A percentile compares a stretch with the other conserved stretches of the same genome.
Evolutionary conservation across 1,140 invertebrate species (phyloP).

Genomic region (Sycophila sp.): DNA sequence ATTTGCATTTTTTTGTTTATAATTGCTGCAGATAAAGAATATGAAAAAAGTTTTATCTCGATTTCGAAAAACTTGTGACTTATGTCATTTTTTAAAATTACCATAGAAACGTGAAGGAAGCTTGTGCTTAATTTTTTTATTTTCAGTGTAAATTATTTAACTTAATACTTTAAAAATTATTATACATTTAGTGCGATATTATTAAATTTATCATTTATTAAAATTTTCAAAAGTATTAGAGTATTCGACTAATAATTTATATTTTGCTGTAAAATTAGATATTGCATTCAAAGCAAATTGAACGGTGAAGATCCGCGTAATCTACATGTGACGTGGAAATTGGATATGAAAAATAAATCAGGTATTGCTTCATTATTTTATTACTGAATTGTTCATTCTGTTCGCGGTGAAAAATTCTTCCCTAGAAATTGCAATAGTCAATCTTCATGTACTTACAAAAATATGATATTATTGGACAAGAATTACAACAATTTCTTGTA

Average conservation of each 20-base stretch:
- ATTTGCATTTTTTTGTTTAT: too few species aligned
- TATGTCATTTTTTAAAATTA: too few species aligned
- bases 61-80: too few species aligned
- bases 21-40: too few species aligned
- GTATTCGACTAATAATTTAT: background rate
- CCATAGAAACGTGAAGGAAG: too few species aligned
- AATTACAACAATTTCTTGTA: too few species aligned
- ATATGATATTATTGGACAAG: background rate
- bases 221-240: background rate
- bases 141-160: too few species aligned
- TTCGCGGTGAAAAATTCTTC: too few species aligned
- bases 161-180: too few species aligned
- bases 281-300: slow-evolving; percentile 16
- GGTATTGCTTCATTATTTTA: slow-evolving; percentile 1
- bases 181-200: background rate
- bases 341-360: slow-evolving; percentile 32
- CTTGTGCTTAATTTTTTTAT: too few species aligned
- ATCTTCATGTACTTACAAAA: background rate
- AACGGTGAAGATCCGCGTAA: slow-evolving; percentile 18
- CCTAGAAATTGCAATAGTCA: background rate
- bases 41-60: too few species aligned
- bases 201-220: background rate
- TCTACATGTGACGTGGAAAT: slow-evolving; percentile 42
- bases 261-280: slow-evolving; percentile 1
- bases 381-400: background rate